phyloP scores from a whole-genome alignment of 1,140 invertebrate genomes.

The Gonioctena quinquepunctata region DNA sequence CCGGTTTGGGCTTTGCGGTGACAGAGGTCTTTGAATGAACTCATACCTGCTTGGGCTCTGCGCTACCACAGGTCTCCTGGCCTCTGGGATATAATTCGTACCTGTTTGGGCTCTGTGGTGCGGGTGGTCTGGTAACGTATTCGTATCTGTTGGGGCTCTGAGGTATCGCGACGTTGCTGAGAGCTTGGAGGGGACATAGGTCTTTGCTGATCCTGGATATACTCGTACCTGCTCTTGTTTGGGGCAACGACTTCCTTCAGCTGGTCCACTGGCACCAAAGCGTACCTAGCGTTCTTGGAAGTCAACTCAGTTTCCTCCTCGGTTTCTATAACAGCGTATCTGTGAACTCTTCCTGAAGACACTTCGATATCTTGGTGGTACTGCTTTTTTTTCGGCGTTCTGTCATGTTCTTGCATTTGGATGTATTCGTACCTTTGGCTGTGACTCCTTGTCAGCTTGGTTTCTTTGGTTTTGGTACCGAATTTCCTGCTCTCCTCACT shows the following conservation, averaged over 20 bases:
- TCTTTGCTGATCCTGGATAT: slow-evolving; percentile 17
- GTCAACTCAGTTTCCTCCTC: slow-evolving; percentile 40
- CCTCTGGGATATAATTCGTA: neutral
- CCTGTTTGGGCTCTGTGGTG: slow-evolving; percentile 3
- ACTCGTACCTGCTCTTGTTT: slow-evolving; percentile 28
- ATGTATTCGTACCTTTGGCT: slow-evolving; percentile 60
- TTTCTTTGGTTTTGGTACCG: slow-evolving; percentile 2
- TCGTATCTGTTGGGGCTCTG: slow-evolving; percentile 32
- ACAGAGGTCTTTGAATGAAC: slow-evolving; percentile 28
- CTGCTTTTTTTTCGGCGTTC: slow-evolving; percentile 22
- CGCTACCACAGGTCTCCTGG: neutral
- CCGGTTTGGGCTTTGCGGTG: slow-evolving; percentile 21
- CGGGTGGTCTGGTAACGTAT: slow-evolving; percentile 28
- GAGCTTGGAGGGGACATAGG: neutral
- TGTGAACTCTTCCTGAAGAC: slow-evolving; percentile 58
- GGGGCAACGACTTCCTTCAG: slow-evolving; percentile 13
- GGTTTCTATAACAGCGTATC: slow-evolving; percentile 63
- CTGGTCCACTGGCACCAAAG: slow-evolving; percentile 57
- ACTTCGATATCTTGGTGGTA: slow-evolving; percentile 63
- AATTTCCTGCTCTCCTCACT: slow-evolving; percentile 8
- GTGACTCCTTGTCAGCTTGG: neutral
- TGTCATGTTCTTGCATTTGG: slow-evolving; percentile 48
- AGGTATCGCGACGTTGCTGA: neutral
- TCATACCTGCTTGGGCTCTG: slow-evolving; percentile 33
- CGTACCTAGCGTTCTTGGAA: slow-evolving; percentile 53